Base-by-base conservation (phyloP, 2,113 vertebrate genomes). In the Aepyceros melampus region DNA sequence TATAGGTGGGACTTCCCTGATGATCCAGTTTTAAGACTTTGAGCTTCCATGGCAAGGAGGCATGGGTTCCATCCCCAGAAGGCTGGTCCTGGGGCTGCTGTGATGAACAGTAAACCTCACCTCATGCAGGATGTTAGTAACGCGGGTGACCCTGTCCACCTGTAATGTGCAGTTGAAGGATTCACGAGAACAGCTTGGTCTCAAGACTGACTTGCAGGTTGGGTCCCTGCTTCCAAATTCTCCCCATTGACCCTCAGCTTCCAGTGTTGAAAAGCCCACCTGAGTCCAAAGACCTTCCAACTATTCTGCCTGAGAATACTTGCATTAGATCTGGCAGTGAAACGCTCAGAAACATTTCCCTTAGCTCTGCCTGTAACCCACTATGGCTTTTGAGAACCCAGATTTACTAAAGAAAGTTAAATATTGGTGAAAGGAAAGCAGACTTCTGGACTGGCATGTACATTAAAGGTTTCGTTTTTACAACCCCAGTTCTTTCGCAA, bases 61-160 rank as follows among this genome's bases (percentile, higher is more conserved):
- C 40, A 25, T 43, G 40, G 23, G 71, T 43, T 27, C 40, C 21
- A 76, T 15, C 40, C 71, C 36, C 36, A 74, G 36, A 2, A 74
- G 36, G 36, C 36, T 7, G 29, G 21, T 2, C 31, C 12, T 2
- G 29, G 36, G 7, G 16, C 45, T 82, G 45, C 49, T n/a, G 5
- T 43, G 43, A 27, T 1, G 14, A 7, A 29, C 7, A 7, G 49
- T 15, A 21, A 83, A 21, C 15, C 43, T 25, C 6, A 10, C 27
- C 7, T 21, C 11, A 53, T 0, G 6, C 7, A 83, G 47, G 53
- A 43, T 27, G 9, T 8, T 21, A 40, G 33, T 25, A 27, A 56
- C 1, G 1, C 2, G 47, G 56, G 5, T 11, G 27, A 40, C 25
- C 33, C 40, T 36, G 31, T 7, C 7, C 2, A 2, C 36, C 8